A percentile compares a stretch with the other conserved stretches of the same genome.
These are phyloP conservation scores for Apantesis nais DNA, from an alignment of 2,888 invertebrate species.

Conservation along the genomic window DNA sequence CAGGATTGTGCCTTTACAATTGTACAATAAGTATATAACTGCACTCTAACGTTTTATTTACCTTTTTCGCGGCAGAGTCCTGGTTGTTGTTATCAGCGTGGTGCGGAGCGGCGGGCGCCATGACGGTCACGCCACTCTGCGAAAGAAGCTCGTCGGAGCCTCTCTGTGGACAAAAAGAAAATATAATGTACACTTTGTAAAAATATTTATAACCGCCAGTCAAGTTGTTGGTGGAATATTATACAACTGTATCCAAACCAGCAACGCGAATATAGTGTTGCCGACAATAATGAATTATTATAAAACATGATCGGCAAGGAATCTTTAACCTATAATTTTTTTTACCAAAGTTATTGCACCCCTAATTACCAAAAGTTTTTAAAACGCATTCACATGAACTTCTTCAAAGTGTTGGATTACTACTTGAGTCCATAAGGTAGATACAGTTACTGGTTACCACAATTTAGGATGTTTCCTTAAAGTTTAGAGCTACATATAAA, in stretches of 20 bases:
- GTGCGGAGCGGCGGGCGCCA: constrained; percentile 96
- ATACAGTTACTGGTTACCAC: too few species aligned
- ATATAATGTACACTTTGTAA: not conserved
- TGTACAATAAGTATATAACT: not conserved
- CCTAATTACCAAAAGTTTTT: too few species aligned
- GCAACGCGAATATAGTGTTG: not conserved
- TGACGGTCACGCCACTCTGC: constrained; percentile 96
- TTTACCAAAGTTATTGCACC: not conserved
- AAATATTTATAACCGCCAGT: not conserved
- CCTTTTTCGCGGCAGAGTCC: constrained; percentile 97
- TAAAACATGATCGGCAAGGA: too few species aligned
- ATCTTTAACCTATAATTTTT: not conserved
- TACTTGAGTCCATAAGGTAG: too few species aligned
- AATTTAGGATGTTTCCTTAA: not conserved
- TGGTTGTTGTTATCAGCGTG: constrained; percentile 97
- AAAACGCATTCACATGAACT: too few species aligned
- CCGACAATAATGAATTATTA: not conserved
- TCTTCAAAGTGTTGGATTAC: too few species aligned
- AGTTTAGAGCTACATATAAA: not conserved
- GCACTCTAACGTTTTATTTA: constrained; percentile 67
- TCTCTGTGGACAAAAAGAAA: constrained; percentile 88
- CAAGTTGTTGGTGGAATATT: not conserved
- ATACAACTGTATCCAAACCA: not conserved
- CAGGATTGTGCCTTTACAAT: too few species aligned
- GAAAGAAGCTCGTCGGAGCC: constrained; percentile 99